phyloP scores from a whole-genome alignment of 2,113 vertebrate species.

The Empidonax traillii region DNA sequence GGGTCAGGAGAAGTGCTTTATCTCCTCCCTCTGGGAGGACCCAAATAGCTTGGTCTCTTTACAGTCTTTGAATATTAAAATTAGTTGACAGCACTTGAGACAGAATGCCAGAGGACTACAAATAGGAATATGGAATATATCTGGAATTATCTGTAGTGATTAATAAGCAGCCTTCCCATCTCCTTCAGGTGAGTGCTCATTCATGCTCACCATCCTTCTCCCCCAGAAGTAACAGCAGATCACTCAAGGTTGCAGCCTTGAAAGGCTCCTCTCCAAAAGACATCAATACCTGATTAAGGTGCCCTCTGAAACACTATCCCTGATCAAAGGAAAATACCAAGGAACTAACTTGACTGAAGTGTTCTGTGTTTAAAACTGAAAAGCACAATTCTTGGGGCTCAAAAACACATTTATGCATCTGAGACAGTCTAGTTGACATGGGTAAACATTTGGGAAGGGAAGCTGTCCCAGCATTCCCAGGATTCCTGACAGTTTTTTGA shows the following conservation, averaged over 20 bases:
- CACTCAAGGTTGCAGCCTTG: neutral
- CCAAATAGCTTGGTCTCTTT: neutral
- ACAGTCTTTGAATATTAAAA: neutral
- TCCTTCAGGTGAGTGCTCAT: neutral
- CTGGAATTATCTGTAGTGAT: neutral
- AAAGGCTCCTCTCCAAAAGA: neutral
- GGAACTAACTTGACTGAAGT: neutral
- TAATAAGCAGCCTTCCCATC: neutral
- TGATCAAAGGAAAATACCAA: neutral
- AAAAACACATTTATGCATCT: neutral
- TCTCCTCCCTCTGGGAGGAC: neutral
- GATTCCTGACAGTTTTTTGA: neutral
- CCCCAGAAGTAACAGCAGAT: neutral
- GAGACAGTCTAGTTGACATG: neutral
- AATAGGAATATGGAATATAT: neutral
- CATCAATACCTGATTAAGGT: neutral
- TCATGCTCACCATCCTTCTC: neutral
- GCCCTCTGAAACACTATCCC: neutral
- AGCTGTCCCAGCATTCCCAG: neutral
- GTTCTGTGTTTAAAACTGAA: neutral
- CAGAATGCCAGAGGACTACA: neutral
- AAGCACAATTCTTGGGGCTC: neutral
- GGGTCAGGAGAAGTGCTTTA: neutral
- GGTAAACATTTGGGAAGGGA: neutral
- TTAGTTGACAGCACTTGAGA: neutral